phyloP scores from a whole-genome alignment of 2,888 invertebrate species.

The Myopa testacea region DNA sequence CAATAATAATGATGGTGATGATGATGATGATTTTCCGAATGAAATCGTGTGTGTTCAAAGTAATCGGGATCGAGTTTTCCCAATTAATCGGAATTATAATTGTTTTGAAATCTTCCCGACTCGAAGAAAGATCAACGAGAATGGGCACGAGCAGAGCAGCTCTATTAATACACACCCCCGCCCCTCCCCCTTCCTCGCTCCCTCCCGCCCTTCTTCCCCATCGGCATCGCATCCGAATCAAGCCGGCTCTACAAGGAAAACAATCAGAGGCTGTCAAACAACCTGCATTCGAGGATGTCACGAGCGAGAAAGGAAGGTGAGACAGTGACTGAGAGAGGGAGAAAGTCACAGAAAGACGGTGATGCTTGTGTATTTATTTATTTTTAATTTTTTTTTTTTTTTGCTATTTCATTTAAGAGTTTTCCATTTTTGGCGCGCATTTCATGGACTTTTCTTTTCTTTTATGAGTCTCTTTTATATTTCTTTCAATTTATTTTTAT shows the following conservation, averaged over 20 bases:
- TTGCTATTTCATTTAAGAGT: not conserved
- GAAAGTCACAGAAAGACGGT: not conserved
- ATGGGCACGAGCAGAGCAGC: not conserved
- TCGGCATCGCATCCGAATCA: not conserved
- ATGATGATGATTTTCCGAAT: not conserved
- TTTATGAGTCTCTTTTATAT: not conserved
- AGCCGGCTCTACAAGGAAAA: not conserved
- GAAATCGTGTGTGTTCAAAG: not conserved
- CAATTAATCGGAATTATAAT: not conserved
- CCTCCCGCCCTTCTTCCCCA: not conserved
- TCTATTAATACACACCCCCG: not conserved
- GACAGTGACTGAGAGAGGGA: too few relatives aligned
- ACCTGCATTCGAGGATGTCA: slow-evolving; percentile 20
- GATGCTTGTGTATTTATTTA: not conserved
- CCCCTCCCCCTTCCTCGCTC: too few relatives aligned
- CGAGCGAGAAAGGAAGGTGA: not conserved
- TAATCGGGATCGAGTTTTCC: not conserved
- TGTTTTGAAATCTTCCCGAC: not conserved
- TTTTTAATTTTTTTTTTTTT: not conserved
- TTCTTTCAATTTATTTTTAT: slow-evolving; percentile 2
- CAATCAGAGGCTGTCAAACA: slow-evolving; percentile 30
- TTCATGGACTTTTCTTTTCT: not conserved
- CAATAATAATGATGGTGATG: not conserved
- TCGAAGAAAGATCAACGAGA: too few relatives aligned
- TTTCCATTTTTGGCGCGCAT: slow-evolving; percentile 4